These are phyloP conservation scores for Ammospiza caudacuta DNA, from an alignment of 2,113 vertebrate genomes.

Conservation along the genomic window DNA sequence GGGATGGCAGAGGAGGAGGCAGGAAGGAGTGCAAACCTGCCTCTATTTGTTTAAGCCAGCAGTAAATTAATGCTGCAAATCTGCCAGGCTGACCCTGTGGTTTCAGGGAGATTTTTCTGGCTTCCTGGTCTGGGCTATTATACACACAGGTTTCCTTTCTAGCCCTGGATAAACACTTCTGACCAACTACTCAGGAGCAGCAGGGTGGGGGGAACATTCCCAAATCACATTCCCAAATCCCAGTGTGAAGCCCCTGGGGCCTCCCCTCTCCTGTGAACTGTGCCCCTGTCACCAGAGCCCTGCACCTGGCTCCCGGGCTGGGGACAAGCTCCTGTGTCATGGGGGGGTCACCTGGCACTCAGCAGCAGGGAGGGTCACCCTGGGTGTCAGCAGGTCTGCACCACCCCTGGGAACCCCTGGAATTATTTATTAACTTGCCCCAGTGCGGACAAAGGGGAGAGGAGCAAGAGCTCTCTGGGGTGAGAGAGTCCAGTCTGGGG, in stretches of 20 bases:
- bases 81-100: conserved; percentile 37
- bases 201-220: not conserved
- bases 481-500: not conserved
- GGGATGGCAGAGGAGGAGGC: not conserved
- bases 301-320: fast-evolving
- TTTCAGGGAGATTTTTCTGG: conserved; percentile 33
- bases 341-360: not conserved
- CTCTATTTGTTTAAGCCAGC: conserved; percentile 9
- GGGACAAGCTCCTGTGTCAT: not conserved
- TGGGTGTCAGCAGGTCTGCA: fast-evolving
- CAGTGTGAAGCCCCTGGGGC: not conserved
- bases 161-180: conserved; percentile 51
- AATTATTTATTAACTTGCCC: not conserved
- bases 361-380: not conserved
- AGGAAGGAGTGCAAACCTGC: not conserved
- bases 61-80: conserved; percentile 15
- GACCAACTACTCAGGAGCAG: not conserved
- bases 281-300: not conserved
- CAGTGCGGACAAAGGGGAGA: not conserved
- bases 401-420: fast-evolving
- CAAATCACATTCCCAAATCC: conserved; percentile 40
- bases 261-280: not conserved
- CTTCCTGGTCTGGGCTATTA: conserved; percentile 29
- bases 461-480: not conserved
- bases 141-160: conserved; percentile 34